Evolutionary conservation across 2,888 invertebrate genomes (phyloP), one percentile per base, ranked within the genome.

Genomic region (Drosophila neonasuta): DNA sequence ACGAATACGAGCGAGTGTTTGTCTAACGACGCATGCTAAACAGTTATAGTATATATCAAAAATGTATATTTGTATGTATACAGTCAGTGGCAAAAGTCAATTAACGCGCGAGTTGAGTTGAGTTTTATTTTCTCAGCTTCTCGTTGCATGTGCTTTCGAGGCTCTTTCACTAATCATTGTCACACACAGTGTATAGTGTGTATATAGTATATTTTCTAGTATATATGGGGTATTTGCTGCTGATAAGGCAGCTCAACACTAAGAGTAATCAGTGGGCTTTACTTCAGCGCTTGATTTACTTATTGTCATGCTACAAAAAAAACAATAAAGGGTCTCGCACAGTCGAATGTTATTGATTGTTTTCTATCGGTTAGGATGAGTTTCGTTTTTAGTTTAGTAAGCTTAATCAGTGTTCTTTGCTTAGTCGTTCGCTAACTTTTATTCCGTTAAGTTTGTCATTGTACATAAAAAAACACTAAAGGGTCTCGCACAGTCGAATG

Each of bases 61-160:
- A 36, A 42, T 50, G 6, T 13, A 56, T 30, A 39, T 44, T 42
- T 20, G 20, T 52, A 10, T 39, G 13, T 45, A 15, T 15, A 56
- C 36, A 66, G 61, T 57, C 50, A 48, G 51, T 52, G 59, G 48
- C 63, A 60, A 46, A 71, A 57, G 71, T 66, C 66, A 71, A 71
- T 71, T 71, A 71, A 61, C 71, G 57, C 56, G 49, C 52, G 41
- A 34, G 34, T 36, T n/a, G 5, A 56, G 39, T 52, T 29, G 56
- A 68, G 58, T 10, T 68, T 54, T 30, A 55, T 41, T 46, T 32
- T 39, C 39, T 64, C 51, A 42, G 41, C 50, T n/a, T 54, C 45
- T 59, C 32, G n/a, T 29, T 51, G 13, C 36, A 7, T 52, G 30
- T 54, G 42, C 30, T 1, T 20, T 24, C 6, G 24, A 24, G 24